Base-by-base conservation (phyloP, 1,140 invertebrate species). In the Tetramorium simillimum region DNA sequence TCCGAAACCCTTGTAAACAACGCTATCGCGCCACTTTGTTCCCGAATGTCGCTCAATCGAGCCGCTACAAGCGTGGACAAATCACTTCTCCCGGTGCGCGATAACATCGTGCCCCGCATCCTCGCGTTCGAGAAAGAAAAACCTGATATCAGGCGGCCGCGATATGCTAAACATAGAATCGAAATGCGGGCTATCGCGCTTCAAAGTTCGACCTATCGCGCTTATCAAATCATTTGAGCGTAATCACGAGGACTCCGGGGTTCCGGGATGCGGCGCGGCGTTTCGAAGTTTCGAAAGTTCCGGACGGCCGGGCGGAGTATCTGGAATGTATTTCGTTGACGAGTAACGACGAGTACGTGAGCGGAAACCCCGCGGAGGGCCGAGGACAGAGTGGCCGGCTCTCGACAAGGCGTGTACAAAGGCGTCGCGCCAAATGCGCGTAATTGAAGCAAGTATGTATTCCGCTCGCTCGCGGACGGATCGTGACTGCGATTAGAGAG, bases 361-460 rank as follows among this genome's bases (percentile, higher is more conserved):
- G 49, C 33, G 65, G 49, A 70, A 81, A 58, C 16, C 16, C 4
- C 28, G 62, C 21, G n/a, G 14, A 12, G 10, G 63, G 14, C 24
- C 24, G 58, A 46, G 10, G 73, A 60, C 72, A 4, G 33, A 16
- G 70, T 24, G 33, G 5, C 24, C 33, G 3, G 3, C 33, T 33
- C 33, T 28, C 56, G 56, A 43, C 37, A 33, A 33, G 33, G 53
- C 21, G 76, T 43, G 43, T 37, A 53, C n/a, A 67, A 65, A 69
- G 58, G 33, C 63, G 77, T n/a, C 63, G 43, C 46, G 77, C 77
- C 63, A 81, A 81, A 81, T 70, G 51, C 37, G 46, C 33, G 33
- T 70, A 70, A 81, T 81, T 81, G 62, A 53, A 56, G 51, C 51
- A 37, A 81, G 49, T 58, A 65, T 65, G 16, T 78, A 78, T 78